Evolutionary conservation across 2,797 vertebrate genomes (phyloP).

Genomic region (Bryconaethiops microstoma): DNA sequence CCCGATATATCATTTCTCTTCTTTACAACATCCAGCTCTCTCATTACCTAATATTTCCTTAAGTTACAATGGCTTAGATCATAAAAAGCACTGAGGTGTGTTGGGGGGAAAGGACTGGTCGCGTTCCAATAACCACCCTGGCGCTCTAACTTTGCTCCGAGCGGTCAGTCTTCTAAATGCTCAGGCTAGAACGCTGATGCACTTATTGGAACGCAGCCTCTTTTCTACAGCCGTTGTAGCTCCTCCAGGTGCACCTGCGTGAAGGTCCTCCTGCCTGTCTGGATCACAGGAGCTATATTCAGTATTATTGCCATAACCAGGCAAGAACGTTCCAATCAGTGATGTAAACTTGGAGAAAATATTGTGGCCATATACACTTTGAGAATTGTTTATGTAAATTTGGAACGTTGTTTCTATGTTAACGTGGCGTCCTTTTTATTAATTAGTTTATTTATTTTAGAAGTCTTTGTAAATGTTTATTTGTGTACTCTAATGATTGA

Average conservation of each 20-base stretch:
- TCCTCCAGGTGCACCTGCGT: slow-evolving; percentile 20
- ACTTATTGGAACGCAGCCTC: not conserved
- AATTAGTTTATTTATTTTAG: no score
- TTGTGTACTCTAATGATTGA: no score
- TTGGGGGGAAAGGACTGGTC: not conserved
- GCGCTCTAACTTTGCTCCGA: not conserved
- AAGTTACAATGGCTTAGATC: not conserved
- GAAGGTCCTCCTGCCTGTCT: not conserved
- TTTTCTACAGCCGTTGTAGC: not conserved
- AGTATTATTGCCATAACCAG: not conserved
- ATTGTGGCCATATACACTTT: no score
- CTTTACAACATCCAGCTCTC: no score
- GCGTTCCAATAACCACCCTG: not conserved
- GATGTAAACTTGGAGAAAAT: not conserved
- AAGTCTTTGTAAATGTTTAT: no score
- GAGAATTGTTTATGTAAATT: no score
- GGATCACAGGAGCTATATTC: slow-evolving; percentile 24
- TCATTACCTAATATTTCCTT: not conserved
- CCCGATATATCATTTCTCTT: no score
- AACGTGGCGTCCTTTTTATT: no score
- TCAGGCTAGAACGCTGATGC: not conserved
- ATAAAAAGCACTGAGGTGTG: not conserved
- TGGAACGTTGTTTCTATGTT: no score
- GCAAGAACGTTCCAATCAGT: not conserved
- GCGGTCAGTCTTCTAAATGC: no score